These are phyloP conservation scores for Drosophila mayaguana DNA, from an alignment of 2,888 invertebrate genomes.

Conservation along the genomic window DNA sequence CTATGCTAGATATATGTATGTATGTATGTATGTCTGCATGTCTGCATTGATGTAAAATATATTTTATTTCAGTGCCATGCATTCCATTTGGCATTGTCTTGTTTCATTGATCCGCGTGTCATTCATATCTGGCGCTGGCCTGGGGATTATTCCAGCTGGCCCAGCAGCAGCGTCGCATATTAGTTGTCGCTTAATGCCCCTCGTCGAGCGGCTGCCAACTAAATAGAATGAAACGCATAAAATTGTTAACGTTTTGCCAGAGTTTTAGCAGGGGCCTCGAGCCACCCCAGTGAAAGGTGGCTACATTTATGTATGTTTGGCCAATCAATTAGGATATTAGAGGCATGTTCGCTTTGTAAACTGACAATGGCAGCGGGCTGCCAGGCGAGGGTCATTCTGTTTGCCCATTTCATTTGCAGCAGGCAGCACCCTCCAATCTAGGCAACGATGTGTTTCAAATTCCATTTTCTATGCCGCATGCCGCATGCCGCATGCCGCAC, in stretches of 20 bases:
- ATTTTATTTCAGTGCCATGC: neutral
- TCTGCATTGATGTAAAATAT: neutral
- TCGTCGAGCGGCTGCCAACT: conserved; percentile 2
- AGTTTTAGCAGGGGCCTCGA: neutral
- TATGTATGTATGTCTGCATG: neutral
- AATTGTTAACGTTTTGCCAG: conserved; percentile 30
- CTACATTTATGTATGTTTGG: conserved; percentile 48
- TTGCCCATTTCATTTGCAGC: conserved; percentile 13
- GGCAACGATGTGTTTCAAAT: conserved; percentile 39
- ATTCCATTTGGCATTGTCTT: neutral
- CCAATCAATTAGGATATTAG: conserved; percentile 73
- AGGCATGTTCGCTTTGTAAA: conserved; percentile 41
- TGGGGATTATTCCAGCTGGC: conserved; percentile 9
- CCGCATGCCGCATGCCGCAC: conserved; percentile 1
- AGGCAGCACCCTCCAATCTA: neutral
- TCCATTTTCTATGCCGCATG: conserved; percentile 40
- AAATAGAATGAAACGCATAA: conserved; percentile 40
- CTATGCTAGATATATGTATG: too few species aligned
- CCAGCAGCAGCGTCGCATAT: conserved; percentile 1
- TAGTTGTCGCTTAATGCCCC: conserved; percentile 1
- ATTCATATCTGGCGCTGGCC: conserved; percentile 13
- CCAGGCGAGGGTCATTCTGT: neutral
- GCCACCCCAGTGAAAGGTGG: conserved; percentile 13
- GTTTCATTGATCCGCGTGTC: conserved; percentile 5
- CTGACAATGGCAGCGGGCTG: conserved; percentile 23